Base-by-base conservation (phyloP, 2,113 vertebrate genomes). In the Polypterus bichir region DNA sequence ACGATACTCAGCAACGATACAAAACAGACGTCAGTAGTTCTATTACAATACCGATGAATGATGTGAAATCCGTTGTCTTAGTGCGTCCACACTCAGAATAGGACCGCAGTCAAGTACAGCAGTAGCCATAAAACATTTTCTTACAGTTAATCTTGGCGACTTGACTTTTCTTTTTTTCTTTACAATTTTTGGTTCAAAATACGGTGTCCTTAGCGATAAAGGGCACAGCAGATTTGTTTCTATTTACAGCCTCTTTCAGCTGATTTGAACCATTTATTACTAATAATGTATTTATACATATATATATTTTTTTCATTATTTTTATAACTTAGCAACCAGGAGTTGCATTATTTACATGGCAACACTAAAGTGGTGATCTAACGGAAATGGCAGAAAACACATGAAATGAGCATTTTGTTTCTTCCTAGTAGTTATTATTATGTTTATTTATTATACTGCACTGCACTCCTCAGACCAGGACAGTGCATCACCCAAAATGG, bases 1-100 rank as follows among this genome's bases (percentile, higher is more conserved):
- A 88, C 83, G 80, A 85, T 87, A 90, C 87, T 83, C 80, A 87
- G 89, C 86, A 89, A 79, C 86, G 86, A 87, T 88, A 89, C 83
- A 88, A 88, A 90, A 86, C 80, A 84, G 82, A 89, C 78, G 79
- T 82, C 81, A 88, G 80, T 86, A 89, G 81, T 81, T 83, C 81
- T 87, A 80, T 89, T 88, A 89, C 80, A 83, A 88, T 87, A 88
- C 74, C 81, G 86, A 83, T 84, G 82, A 81, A 81, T 79, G 82
- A 73, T 9, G 73, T 84, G 79, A 82, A 80, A 76, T 82, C 53
- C 48, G 10, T 49, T 57, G 58, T 76, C 81, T 87, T 77, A 83
- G 79, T 84, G 82, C 81, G 51, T 66, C 48, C 48, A 51, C 57
- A n/a, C 73, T 86, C 72, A 74, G 68, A 67, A 78, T 76, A 79